Conservation (phyloP, 2,888 invertebrate species). For the Alentia gelatinosa region DNA sequence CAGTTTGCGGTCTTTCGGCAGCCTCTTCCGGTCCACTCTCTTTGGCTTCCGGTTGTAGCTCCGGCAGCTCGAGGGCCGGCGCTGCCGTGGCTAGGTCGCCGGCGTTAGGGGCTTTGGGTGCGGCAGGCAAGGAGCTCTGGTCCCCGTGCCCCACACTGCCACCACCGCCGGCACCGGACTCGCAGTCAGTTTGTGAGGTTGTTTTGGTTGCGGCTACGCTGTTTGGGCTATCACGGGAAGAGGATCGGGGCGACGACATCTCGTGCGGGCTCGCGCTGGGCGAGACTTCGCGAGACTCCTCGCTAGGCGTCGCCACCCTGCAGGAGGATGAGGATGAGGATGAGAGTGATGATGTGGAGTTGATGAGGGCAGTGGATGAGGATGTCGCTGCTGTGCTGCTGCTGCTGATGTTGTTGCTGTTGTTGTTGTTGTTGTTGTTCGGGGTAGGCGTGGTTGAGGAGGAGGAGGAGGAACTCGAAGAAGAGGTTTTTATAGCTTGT, state of each 20-base stretch:
- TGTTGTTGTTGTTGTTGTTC: neutral
- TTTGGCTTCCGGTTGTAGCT: neutral
- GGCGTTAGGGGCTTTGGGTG: neutral
- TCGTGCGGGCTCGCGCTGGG: neutral
- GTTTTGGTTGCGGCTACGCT: slow-evolving; percentile 2
- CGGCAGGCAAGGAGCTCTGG: neutral
- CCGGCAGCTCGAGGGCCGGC: neutral
- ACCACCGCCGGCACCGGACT: neutral
- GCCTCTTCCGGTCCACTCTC: neutral
- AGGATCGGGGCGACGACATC: neutral
- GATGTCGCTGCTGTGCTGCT: neutral
- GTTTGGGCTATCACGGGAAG: neutral
- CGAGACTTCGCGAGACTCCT: neutral
- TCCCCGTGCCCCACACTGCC: neutral
- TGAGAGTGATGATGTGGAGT: neutral
- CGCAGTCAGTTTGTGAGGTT: slow-evolving; percentile 17
- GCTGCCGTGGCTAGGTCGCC: neutral
- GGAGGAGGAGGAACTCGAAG: neutral
- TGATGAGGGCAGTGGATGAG: neutral
- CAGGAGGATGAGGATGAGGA: neutral
- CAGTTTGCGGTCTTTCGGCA: neutral
- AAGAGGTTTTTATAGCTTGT: neutral
- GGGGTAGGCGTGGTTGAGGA: neutral
- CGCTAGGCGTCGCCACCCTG: neutral
- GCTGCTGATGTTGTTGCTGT: too few species aligned